Base-by-base conservation (phyloP, 2,113 vertebrate species). In the Ceuthmochares aereus region DNA sequence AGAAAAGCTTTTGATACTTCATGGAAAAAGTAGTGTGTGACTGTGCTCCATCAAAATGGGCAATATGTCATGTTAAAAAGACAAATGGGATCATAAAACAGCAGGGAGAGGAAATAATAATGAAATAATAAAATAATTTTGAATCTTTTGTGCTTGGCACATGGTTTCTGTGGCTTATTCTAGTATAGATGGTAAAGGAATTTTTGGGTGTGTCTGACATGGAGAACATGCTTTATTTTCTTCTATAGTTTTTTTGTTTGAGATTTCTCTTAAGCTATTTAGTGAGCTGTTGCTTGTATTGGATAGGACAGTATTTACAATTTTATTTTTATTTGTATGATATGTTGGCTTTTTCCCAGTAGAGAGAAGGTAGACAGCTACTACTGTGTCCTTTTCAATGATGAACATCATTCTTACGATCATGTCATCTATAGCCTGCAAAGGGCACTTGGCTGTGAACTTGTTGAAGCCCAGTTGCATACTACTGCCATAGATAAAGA, bases 351-450 rank as follows among this genome's bases (percentile, higher is more conserved):
- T 95, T 69, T 95, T 84, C 67, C 42, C 78, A 97, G 96, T 36
- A 97, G 97, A 76, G 97, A 98, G 94, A 99, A 99, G 96, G 97
- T 97, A 58, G 98, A 98, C 90, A 98, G 97, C 36, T 99, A 99
- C 94, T 99, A 98, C 95, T 99, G 99, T 96, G 99, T 99, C 51
- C 98, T 99, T 93, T 99, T 99, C 98, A 99, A 99, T 82, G 99
- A 99, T 82, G 99, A 99, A n/a, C 99, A 99, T 97, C 99, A 99
- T 98, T 99, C 99, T 7, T 99, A 99, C 2, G 99, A 99, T 90
- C 99, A 99, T 66, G 99, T 99, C 72, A 99, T 99, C 97, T 99
- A 99, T 95, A 99, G 99, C 95, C 98, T 99, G 86, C 99, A 99
- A 92, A 98, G 98, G 84, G 99, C 99, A 30, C 98, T 99, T 62